Percentiles rank a stretch among this genome's conserved stretches.
Conservation (phyloP, 2,888 invertebrate genomes). For the Melinopterus prodromus region DNA sequence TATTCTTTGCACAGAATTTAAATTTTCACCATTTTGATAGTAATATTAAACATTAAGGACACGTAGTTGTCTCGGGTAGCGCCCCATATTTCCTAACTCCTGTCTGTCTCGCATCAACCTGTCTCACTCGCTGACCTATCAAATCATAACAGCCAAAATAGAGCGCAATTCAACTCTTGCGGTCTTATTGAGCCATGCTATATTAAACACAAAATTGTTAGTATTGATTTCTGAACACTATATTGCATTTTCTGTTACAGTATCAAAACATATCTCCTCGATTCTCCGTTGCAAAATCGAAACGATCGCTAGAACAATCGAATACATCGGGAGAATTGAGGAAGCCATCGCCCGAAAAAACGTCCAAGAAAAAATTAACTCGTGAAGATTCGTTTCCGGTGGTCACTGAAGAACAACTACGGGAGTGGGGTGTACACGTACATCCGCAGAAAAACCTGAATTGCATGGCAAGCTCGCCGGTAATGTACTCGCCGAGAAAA, state of each 20-base stretch:
- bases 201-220: too few relatives aligned
- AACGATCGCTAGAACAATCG: not conserved
- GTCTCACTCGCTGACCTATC: too few relatives aligned
- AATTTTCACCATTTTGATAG: too few relatives aligned
- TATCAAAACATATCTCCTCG: constrained; percentile 13
- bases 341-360: constrained; percentile 31
- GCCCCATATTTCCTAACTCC: too few relatives aligned
- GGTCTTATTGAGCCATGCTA: too few relatives aligned
- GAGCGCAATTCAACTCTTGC: too few relatives aligned
- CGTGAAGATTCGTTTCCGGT: constrained; percentile 27
- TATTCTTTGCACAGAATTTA: too few relatives aligned
- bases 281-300: not conserved
- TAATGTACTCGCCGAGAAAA: not conserved
- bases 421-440: constrained; percentile 38
- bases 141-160: too few relatives aligned
- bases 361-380: constrained; percentile 25
- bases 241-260: not conserved
- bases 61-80: too few relatives aligned
- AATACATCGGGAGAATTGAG: not conserved
- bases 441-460: constrained; percentile 32
- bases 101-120: too few relatives aligned
- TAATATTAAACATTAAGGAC: too few relatives aligned
- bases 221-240: too few relatives aligned
- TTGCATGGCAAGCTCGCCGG: not conserved
- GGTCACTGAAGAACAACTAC: constrained; percentile 36